Evolutionary conservation across 2,797 vertebrate genomes (phyloP).

Genomic region (Jordanella pulchra): DNA sequence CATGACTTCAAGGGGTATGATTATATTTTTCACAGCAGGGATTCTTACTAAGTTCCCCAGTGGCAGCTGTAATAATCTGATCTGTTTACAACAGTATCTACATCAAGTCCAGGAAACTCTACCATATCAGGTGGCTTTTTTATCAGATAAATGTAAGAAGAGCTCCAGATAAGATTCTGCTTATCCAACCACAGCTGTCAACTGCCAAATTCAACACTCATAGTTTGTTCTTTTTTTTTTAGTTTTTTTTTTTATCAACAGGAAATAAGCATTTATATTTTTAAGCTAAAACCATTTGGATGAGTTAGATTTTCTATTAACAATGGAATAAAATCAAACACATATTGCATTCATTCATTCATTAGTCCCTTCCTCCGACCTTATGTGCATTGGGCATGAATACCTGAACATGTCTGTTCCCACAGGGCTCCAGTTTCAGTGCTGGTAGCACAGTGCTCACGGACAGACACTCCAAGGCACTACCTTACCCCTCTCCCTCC

Average conservation of each 20-base stretch:
- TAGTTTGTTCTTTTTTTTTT: background rate
- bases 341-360: conserved; percentile 30
- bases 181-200: conserved; percentile 42
- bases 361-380: conserved; percentile 44
- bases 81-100: conserved; percentile 63
- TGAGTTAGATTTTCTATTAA: background rate
- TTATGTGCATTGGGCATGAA: conserved; percentile 53
- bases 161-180: conserved; percentile 58
- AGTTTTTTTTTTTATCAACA: conserved; percentile 3
- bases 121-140: conserved; percentile 67
- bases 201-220: conserved; percentile 22
- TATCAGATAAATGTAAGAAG: conserved; percentile 70
- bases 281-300: background rate
- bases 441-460: conserved; percentile 72
- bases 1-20: background rate
- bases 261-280: conserved; percentile 2
- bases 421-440: conserved; percentile 83
- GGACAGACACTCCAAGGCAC: conserved; percentile 69
- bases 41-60: conserved; percentile 45
- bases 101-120: conserved; percentile 57
- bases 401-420: conserved; percentile 80
- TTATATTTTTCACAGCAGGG: background rate
- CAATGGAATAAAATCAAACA: background rate
- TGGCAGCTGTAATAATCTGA: conserved; percentile 58
- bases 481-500: conserved; percentile 3